These are phyloP conservation scores for Ryuthela nishihirai DNA, from an alignment of 2,888 invertebrate species.

Conservation along the genomic window DNA sequence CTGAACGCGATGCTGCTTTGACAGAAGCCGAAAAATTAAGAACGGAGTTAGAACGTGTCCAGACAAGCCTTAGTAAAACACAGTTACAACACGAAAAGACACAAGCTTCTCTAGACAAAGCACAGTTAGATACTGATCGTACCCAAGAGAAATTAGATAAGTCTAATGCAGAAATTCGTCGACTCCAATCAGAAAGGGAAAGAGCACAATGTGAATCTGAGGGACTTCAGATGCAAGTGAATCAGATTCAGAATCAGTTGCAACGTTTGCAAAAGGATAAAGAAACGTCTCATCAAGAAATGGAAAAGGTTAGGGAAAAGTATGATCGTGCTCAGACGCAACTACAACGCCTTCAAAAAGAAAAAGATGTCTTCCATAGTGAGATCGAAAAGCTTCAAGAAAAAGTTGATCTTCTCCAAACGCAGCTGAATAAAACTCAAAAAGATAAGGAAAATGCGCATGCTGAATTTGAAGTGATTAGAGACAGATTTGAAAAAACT, in stretches of 20 bases:
- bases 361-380: slow-evolving; percentile 74
- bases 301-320: slow-evolving; percentile 81
- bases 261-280: slow-evolving; percentile 85
- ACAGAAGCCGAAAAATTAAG: slow-evolving; percentile 44
- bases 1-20: slow-evolving; percentile 76
- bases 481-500: slow-evolving; percentile 84
- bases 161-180: slow-evolving; percentile 42
- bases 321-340: slow-evolving; percentile 78
- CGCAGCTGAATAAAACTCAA: slow-evolving; percentile 74
- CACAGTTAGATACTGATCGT: slow-evolving; percentile 58
- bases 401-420: slow-evolving; percentile 73
- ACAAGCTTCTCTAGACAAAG: slow-evolving; percentile 80
- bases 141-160: slow-evolving; percentile 46
- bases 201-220: slow-evolving; percentile 87
- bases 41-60: slow-evolving; percentile 53
- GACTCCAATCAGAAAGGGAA: slow-evolving; percentile 76
- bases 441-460: slow-evolving; percentile 79
- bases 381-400: slow-evolving; percentile 78
- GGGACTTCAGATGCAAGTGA: slow-evolving; percentile 82
- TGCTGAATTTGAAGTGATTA: slow-evolving; percentile 78
- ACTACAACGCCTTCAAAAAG: slow-evolving; percentile 76
- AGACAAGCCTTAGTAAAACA: slow-evolving; percentile 83
- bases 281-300: slow-evolving; percentile 76
- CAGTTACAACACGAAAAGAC: slow-evolving; percentile 88
- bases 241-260: slow-evolving; percentile 78